Evolutionary conservation across 2,797 vertebrate species (phyloP).

Genomic region (Heterohyrax brucei): DNA sequence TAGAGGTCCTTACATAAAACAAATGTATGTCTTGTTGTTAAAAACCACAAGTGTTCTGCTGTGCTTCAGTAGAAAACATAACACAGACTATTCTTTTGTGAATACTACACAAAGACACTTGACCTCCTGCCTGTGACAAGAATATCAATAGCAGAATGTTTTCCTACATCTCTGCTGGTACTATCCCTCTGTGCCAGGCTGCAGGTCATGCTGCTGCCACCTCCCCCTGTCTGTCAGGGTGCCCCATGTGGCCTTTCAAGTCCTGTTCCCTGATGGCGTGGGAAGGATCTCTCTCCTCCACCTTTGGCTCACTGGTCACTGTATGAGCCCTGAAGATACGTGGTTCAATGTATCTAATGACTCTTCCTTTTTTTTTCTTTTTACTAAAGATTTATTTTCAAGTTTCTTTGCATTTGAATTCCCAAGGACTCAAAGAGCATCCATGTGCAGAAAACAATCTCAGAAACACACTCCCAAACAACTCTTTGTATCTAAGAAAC

Average conservation of each 20-base stretch:
- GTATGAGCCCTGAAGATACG: not conserved
- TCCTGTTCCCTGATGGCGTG: not conserved
- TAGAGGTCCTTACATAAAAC: conserved; percentile 48
- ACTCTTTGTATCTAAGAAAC: not conserved
- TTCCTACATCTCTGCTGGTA: not conserved
- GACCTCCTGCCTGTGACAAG: conserved; percentile 55
- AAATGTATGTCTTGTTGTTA: conserved; percentile 75
- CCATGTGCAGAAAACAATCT: not conserved
- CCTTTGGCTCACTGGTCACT: not conserved
- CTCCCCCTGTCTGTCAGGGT: not conserved
- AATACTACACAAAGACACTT: conserved; percentile 74
- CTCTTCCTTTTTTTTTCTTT: not conserved
- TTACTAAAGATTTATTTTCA: not conserved
- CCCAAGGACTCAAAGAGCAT: not conserved
- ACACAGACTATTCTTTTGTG: conserved; percentile 67
- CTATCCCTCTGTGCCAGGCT: not conserved
- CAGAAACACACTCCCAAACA: not conserved
- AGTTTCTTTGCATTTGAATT: conserved; percentile 26
- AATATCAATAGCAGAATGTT: conserved; percentile 51
- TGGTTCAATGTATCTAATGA: not conserved
- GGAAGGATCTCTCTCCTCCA: not conserved
- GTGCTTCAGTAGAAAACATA: conserved; percentile 61
- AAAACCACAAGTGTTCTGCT: conserved; percentile 55
- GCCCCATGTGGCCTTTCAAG: not conserved
- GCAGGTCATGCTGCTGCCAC: not conserved